A percentile compares a stretch with the other conserved stretches of the same genome.
phyloP scores from a whole-genome alignment of 1,140 invertebrate species.

The Zaprionus camerounensis region DNA sequence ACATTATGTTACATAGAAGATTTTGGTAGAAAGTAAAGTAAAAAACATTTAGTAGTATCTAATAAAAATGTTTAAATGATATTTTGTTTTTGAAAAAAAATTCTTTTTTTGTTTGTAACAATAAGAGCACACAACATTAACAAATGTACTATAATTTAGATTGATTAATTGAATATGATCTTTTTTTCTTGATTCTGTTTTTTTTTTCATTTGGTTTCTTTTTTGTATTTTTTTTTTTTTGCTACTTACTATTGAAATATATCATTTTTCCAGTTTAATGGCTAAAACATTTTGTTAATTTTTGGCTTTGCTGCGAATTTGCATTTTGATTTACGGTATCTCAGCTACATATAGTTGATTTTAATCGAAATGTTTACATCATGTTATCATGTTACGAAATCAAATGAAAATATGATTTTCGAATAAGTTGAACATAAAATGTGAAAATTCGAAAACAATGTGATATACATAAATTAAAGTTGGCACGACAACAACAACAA shows the following conservation, averaged over 20 bases:
- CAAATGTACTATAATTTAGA: slow-evolving; percentile 71
- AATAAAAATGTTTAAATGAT: slow-evolving; percentile 70
- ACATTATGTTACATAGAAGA: slow-evolving; percentile 75
- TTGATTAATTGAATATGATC: slow-evolving; percentile 59
- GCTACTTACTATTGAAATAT: slow-evolving; percentile 82
- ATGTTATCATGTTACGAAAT: slow-evolving; percentile 35
- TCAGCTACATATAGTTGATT: slow-evolving; percentile 49
- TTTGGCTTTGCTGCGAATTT: slow-evolving; percentile 72
- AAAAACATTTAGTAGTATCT: slow-evolving; percentile 78
- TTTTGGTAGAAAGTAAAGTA: slow-evolving; percentile 69
- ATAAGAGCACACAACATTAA: slow-evolving; percentile 80
- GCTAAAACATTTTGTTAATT: slow-evolving; percentile 75
- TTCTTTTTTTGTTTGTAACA: slow-evolving; percentile 59
- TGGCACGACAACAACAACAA: slow-evolving; percentile 61
- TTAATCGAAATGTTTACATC: slow-evolving; percentile 56
- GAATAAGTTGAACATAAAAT: slow-evolving; percentile 33
- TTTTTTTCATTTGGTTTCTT: slow-evolving; percentile 49
- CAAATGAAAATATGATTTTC: slow-evolving; percentile 35
- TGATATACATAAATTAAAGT: slow-evolving; percentile 44
- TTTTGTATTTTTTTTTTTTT: slow-evolving; percentile 60
- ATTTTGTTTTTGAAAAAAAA: slow-evolving; percentile 39
- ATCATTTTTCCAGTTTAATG: slow-evolving; percentile 80
- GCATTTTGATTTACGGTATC: slow-evolving; percentile 58
- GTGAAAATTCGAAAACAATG: slow-evolving; percentile 55
- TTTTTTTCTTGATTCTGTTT: slow-evolving; percentile 47